These are phyloP conservation scores for Cladopsammia gracilis DNA, from an alignment of 64 coral and sea anemone species.

Conservation along the genomic window DNA sequence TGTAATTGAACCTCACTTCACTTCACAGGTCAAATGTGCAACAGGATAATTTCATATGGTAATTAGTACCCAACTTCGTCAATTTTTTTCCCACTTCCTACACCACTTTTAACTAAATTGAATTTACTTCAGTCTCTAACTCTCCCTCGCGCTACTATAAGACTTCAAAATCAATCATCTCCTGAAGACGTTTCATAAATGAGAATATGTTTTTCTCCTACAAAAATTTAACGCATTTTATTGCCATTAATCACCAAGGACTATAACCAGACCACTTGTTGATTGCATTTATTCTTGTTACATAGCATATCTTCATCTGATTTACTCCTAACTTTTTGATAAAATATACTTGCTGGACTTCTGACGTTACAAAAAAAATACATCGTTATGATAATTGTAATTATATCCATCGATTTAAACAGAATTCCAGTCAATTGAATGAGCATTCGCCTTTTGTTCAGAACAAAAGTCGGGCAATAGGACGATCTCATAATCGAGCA, in stretches of 20 bases:
- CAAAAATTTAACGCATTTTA: not conserved
- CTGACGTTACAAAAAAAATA: conserved; percentile 35
- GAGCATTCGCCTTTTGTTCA: not conserved
- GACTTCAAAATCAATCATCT: too few relatives aligned
- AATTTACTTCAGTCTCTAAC: too few relatives aligned
- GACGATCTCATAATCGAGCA: too few relatives aligned
- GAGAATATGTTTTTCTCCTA: too few relatives aligned
- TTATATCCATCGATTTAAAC: not conserved
- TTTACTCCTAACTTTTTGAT: conserved; percentile 4
- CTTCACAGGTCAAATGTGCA: too few relatives aligned
- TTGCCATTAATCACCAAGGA: not conserved
- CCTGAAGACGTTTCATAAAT: too few relatives aligned
- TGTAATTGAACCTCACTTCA: too few relatives aligned
- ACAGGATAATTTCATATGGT: too few relatives aligned
- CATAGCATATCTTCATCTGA: conserved; percentile 33
- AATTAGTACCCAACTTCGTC: too few relatives aligned
- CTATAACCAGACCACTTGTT: not conserved
- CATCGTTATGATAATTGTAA: conserved; percentile 8
- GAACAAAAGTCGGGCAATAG: not conserved
- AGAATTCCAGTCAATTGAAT: not conserved
- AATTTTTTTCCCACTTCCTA: too few relatives aligned
- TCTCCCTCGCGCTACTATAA: too few relatives aligned
- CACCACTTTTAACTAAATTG: too few relatives aligned
- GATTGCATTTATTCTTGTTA: conserved; percentile 14
- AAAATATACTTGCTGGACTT: conserved; percentile 14